These are phyloP conservation scores for Agapornis roseicollis DNA, from an alignment of 2,113 vertebrate species.

Conservation along the genomic window DNA sequence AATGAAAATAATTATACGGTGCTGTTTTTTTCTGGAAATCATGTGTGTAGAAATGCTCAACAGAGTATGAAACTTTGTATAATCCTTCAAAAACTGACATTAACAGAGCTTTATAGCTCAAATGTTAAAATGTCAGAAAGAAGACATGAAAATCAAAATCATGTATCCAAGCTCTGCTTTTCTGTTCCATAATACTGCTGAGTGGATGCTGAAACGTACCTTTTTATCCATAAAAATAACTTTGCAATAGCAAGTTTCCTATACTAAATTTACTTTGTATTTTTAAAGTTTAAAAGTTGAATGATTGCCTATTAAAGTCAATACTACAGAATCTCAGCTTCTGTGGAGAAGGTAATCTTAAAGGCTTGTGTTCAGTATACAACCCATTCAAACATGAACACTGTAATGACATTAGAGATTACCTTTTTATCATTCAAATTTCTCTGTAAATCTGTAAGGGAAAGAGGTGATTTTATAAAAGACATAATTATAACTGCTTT, in stretches of 20 bases:
- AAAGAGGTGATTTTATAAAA: constrained; percentile 13
- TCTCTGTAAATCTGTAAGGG: neutral
- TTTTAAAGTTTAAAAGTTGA: constrained; percentile 7
- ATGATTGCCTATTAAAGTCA: constrained; percentile 9
- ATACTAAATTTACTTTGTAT: neutral
- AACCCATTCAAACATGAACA: neutral
- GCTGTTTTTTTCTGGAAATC: neutral
- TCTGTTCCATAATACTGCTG: constrained; percentile 10
- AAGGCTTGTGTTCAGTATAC: neutral
- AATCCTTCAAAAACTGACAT: neutral
- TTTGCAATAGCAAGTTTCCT: neutral
- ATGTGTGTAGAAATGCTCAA: neutral
- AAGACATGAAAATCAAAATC: constrained; percentile 49
- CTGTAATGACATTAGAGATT: constrained; percentile 41
- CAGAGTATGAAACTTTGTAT: neutral
- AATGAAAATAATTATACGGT: neutral
- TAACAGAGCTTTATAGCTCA: constrained; percentile 6
- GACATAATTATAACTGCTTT: constrained; percentile 34
- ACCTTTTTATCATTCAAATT: constrained; percentile 50
- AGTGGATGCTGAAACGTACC: constrained; percentile 24
- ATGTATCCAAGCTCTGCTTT: neutral
- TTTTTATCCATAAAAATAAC: neutral
- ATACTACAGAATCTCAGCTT: neutral
- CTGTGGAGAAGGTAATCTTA: neutral
- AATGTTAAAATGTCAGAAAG: constrained; percentile 43